Evolutionary conservation across 2,888 invertebrate genomes (phyloP), one percentile per base, ranked within the genome.

Genomic region (Dynastes maya): DNA sequence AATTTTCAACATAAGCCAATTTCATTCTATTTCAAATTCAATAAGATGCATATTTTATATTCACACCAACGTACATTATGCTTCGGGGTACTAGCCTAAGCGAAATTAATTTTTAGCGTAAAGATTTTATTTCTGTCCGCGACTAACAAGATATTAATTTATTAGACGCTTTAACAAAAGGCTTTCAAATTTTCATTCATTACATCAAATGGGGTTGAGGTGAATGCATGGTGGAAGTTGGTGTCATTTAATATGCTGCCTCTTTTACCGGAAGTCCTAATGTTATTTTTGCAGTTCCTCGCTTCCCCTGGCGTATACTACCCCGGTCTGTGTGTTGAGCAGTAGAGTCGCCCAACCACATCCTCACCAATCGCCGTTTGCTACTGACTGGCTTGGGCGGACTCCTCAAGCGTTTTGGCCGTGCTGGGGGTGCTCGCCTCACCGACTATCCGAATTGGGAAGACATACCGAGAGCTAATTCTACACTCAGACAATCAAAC

Each of bases 221-320:
- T 77, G 70, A 77, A 70, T 61, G 68, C 70, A 45, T 70, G 32
- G 55, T 55, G 71, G 53, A 70, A 71, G n/a, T n/a, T 58, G 61
- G 70, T 58, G 53, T 77, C 68, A 77, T 77, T 77, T 77, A 77
- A 77, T 77, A 77, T 70, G 63, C 70, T 58, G 55, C 70, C 58
- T 70, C 70, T 63, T 77, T 61, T 70, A 77, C 55, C 61, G 45
- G 70, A 77, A 70, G 77, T 58, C 61, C 61, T 58, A 77, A 77
- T 77, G 70, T 70, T 70, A 77, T 77, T 77, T 77, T 77, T 77
- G 70, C 70, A 70, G 70, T 70, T 70, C 77, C 61, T 37, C 58
- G 77, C 70, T 77, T 70, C 77, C 29, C 37, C 49, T 70, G 58
- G 55, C 32, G 55, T 22, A 16, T 22, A 45, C 22, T 22, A 58